A percentile compares a stretch with the other conserved stretches of the same genome.
Conservation (phyloP, 2,888 invertebrate species). For the Drosophila cracens region DNA sequence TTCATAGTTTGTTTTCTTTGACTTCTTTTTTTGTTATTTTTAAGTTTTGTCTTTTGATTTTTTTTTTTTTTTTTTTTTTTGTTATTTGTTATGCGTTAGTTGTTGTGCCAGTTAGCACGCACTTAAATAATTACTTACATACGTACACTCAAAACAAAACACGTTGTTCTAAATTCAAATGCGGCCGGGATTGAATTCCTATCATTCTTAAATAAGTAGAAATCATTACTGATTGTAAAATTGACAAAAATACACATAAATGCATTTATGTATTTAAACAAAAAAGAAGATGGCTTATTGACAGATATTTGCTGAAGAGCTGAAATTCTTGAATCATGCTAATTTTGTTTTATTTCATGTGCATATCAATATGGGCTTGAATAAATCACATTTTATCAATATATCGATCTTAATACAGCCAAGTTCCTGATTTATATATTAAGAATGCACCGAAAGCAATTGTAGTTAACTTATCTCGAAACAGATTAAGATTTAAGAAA, state of each 20-base stretch:
- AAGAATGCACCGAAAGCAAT: background rate
- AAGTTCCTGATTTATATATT: background rate
- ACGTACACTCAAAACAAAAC: constrained; percentile 17
- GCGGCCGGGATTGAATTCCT: background rate
- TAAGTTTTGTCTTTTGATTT: constrained; percentile 1
- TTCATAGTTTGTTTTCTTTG: constrained; percentile 34
- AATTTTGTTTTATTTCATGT: background rate
- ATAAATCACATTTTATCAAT: background rate
- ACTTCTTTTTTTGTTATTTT: background rate
- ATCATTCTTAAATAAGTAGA: background rate
- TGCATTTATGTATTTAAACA: background rate
- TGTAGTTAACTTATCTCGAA: background rate
- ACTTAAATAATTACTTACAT: constrained; percentile 35
- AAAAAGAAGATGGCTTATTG: background rate
- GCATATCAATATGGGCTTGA: background rate
- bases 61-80: constrained; percentile 6
- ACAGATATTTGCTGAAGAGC: constrained; percentile 2
- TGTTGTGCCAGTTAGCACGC: constrained; percentile 32
- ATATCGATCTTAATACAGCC: background rate
- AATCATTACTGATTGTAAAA: background rate
- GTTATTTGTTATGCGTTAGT: constrained; percentile 20
- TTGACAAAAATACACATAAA: background rate
- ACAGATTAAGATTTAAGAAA: background rate
- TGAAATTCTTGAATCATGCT: constrained; percentile 3
- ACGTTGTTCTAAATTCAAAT: background rate